Evolutionary conservation across 2,113 vertebrate species (phyloP).

Genomic region (Gadus macrocephalus): DNA sequence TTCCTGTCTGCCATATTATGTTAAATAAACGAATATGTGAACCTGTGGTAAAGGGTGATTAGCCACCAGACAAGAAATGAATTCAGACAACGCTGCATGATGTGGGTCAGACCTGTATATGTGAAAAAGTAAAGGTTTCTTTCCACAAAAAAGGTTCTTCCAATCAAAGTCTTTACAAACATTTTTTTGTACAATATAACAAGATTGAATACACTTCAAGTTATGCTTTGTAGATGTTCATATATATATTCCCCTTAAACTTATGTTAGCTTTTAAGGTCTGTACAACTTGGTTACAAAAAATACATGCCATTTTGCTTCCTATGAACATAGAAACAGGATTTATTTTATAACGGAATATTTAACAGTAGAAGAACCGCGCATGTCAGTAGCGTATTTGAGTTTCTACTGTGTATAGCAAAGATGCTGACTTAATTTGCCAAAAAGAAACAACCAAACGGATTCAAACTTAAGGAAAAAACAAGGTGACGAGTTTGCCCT

Average conservation of each 20-base stretch:
- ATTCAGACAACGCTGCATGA: conserved; percentile 20
- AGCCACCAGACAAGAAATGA: conserved; percentile 4
- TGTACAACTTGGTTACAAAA: conserved; percentile 85
- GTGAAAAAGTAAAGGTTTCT: conserved; percentile 22
- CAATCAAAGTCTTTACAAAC: conserved; percentile 58
- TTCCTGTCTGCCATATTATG: too few relatives aligned
- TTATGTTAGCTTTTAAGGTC: conserved; percentile 59
- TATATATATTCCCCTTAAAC: conserved; percentile 66
- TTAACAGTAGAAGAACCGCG: conserved; percentile 28
- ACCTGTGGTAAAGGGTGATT: conserved; percentile 21
- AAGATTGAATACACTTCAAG: conserved; percentile 53
- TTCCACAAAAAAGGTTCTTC: conserved; percentile 46
- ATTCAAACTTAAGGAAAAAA: conserved; percentile 34
- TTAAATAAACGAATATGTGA: background rate
- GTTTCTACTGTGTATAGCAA: conserved; percentile 24
- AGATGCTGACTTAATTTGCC: conserved; percentile 31
- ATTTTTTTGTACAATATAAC: conserved; percentile 57
- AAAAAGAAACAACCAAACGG: conserved; percentile 43
- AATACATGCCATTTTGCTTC: conserved; percentile 69
- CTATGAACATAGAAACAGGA: conserved; percentile 47
- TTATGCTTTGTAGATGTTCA: conserved; percentile 58
- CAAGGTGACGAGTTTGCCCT: conserved; percentile 21
- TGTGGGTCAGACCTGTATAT: conserved; percentile 29
- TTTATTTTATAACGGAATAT: conserved; percentile 24
- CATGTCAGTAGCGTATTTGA: conserved; percentile 26